phyloP scores from a whole-genome alignment of 2,113 vertebrate species.

The Seriola rivoliana region DNA sequence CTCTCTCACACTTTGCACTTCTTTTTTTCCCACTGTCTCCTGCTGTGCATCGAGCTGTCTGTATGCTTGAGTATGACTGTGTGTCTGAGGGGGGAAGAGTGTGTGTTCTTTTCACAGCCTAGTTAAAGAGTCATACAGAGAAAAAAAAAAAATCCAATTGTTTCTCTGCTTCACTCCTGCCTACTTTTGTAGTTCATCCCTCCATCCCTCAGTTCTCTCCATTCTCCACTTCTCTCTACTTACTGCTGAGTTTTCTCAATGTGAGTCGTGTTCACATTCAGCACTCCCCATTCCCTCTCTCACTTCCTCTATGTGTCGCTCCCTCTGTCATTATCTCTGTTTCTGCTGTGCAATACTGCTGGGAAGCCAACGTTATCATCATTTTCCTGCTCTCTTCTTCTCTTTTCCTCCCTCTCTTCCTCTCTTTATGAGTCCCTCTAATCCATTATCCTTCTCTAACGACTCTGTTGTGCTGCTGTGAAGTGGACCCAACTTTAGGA shows the following conservation, averaged over 20 bases:
- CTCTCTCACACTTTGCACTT: not conserved
- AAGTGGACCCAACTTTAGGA: constrained; percentile 69
- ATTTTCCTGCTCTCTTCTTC: constrained; percentile 55
- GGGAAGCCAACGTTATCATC: constrained; percentile 66
- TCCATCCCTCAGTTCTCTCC: constrained; percentile 22
- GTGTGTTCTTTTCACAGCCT: constrained; percentile 21
- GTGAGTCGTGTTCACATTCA: constrained; percentile 50
- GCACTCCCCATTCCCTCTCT: constrained; percentile 18
- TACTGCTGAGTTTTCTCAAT: constrained; percentile 57
- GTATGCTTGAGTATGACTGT: not conserved
- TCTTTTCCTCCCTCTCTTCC: constrained; percentile 31
- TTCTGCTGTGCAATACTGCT: constrained; percentile 66
- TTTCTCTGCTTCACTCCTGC: constrained; percentile 25
- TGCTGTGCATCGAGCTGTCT: constrained; percentile 39
- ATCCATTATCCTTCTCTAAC: constrained; percentile 74
- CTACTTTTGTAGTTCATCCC: constrained; percentile 30
- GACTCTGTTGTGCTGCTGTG: constrained; percentile 63
- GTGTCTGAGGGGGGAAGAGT: not conserved
- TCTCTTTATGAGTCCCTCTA: constrained; percentile 54
- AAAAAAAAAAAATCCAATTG: not conserved
- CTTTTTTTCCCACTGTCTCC: constrained; percentile 16
- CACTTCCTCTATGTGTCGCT: constrained; percentile 40
- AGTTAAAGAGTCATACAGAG: constrained; percentile 16
- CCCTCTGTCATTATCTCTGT: constrained; percentile 68
- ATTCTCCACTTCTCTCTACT: constrained; percentile 36